Evolutionary conservation across 2,888 invertebrate species (phyloP).

Genomic region (Drosophila cracens): DNA sequence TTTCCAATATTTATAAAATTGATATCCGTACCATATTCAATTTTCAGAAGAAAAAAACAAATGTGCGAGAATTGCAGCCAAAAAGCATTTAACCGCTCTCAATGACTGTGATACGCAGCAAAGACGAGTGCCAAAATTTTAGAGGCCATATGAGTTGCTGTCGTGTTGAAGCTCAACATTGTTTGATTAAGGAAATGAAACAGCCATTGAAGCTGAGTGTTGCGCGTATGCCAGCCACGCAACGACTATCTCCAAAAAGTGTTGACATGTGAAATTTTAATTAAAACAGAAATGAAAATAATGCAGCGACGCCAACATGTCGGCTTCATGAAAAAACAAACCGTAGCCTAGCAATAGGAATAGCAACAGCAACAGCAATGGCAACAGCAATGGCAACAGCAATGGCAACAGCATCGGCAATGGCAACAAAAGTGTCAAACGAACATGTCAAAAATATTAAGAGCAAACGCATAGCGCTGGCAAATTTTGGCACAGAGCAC

Average conservation of each 20-base stretch:
- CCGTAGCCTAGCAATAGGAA: conserved; percentile 32
- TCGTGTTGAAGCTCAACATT: conserved; percentile 1
- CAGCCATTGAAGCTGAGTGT: conserved; percentile 31
- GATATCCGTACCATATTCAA: too few relatives aligned
- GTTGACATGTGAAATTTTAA: conserved; percentile 80
- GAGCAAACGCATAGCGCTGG: conserved; percentile 49
- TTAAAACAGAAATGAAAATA: conserved; percentile 70
- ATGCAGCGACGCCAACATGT: conserved; percentile 30
- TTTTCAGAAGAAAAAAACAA: not conserved
- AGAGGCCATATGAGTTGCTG: not conserved
- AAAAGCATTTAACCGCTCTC: conserved; percentile 39
- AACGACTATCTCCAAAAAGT: conserved; percentile 57
- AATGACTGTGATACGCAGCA: conserved; percentile 13
- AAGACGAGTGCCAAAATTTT: conserved; percentile 31
- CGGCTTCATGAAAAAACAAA: conserved; percentile 20
- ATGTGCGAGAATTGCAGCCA: conserved; percentile 23
- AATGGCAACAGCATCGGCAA: conserved; percentile 6
- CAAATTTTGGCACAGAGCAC: conserved; percentile 67
- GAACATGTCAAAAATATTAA: conserved; percentile 77
- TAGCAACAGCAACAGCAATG: conserved; percentile 8
- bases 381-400: conserved; percentile 8
- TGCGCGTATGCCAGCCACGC: conserved; percentile 4
- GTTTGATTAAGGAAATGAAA: conserved; percentile 61
- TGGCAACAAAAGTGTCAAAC: conserved; percentile 61
- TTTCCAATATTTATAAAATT: not conserved